phyloP scores from a whole-genome alignment of 1,140 invertebrate genomes.

The Gyrodactylus bullatarudis region DNA sequence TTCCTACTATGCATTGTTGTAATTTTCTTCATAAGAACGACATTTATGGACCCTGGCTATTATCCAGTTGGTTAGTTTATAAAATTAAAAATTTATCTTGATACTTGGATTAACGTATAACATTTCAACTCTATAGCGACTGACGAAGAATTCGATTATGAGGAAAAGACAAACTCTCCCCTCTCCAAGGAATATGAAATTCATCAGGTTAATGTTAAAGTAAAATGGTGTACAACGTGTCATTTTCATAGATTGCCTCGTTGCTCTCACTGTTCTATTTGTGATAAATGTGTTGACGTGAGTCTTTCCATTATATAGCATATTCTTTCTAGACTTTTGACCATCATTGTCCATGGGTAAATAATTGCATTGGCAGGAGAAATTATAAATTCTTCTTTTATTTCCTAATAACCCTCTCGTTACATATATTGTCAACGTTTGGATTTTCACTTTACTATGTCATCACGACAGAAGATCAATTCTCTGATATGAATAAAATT shows the following conservation, averaged over 20 bases:
- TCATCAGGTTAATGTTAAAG: conserved; percentile 31
- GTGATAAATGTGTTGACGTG: conserved; percentile 92
- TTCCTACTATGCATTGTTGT: neutral
- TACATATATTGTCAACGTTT: neutral
- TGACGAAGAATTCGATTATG: neutral
- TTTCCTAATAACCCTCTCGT: conserved; percentile 35
- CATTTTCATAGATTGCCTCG: conserved; percentile 91
- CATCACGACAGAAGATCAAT: neutral
- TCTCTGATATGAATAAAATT: neutral
- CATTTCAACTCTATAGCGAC: neutral
- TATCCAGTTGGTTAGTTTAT: neutral
- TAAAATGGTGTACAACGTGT: conserved; percentile 97
- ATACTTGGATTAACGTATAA: neutral
- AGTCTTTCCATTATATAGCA: conserved; percentile 11
- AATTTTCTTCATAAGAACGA: neutral
- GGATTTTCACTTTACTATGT: neutral
- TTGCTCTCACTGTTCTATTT: conserved; percentile 92
- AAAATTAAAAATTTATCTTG: neutral
- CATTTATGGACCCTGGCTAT: conserved; percentile 5
- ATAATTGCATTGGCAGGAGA: conserved; percentile 88
- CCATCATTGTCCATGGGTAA: conserved; percentile 99
- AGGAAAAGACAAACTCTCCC: neutral
- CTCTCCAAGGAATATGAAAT: neutral
- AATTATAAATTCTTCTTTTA: conserved; percentile 54
- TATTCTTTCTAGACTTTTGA: conserved; percentile 31